A percentile compares a stretch with the other conserved stretches of the same genome.
Evolutionary conservation across 2,113 vertebrate genomes (phyloP).

Genomic region (Heterotis niloticus): DNA sequence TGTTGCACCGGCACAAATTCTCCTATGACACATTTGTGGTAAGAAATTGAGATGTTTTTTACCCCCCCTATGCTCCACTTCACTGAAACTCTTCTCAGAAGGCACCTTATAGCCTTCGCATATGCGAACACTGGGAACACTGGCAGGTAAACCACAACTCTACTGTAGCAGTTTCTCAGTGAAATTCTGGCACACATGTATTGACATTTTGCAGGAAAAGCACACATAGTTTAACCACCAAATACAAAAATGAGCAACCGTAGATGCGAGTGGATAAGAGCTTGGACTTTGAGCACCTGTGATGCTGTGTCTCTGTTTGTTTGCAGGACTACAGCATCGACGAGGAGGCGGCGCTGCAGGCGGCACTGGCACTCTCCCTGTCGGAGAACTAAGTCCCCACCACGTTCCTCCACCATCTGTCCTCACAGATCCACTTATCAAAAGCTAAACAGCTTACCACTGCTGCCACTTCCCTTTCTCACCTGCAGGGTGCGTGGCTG

Average conservation of each 20-base stretch:
- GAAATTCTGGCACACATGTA: too few species aligned
- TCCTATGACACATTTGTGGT: constrained; percentile 97
- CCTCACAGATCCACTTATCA: neutral
- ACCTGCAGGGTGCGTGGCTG: constrained; percentile 8
- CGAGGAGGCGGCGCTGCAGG: constrained; percentile 87
- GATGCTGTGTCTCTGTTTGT: neutral
- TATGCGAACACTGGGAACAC: too few species aligned
- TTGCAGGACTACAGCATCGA: constrained; percentile 90
- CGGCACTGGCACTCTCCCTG: constrained; percentile 86
- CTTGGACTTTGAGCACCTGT: too few species aligned
- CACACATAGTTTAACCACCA: too few species aligned
- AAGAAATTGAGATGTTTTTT: constrained; percentile 48
- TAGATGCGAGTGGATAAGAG: too few species aligned
- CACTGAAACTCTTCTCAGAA: too few species aligned
- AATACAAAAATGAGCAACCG: too few species aligned
- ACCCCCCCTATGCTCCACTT: too few species aligned
- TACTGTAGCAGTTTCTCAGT: too few species aligned
- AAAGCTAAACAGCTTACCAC: neutral
- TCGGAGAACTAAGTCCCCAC: constrained; percentile 77
- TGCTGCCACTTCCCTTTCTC: constrained; percentile 2
- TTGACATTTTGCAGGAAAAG: too few species aligned
- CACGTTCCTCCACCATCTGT: neutral
- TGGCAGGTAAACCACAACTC: too few species aligned
- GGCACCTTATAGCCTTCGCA: neutral
- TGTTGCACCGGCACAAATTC: constrained; percentile 93